Evolutionary conservation across 64 coral and sea anemone species (phyloP).

Genomic region (Actinia tenebrosa): DNA sequence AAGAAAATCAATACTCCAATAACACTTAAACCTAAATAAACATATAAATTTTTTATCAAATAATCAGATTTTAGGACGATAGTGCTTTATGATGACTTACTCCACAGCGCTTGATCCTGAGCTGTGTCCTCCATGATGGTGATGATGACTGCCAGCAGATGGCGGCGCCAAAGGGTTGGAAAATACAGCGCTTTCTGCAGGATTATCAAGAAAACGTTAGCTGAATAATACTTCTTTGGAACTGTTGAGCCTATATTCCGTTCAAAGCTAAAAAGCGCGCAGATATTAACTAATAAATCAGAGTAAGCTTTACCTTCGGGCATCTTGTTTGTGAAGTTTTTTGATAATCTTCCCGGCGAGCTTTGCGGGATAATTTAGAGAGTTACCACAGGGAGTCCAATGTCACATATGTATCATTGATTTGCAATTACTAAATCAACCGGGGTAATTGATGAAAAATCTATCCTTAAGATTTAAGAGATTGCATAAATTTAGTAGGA

Average conservation of each 20-base stretch:
- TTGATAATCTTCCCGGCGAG: not conserved
- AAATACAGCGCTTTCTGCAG: conserved; percentile 59
- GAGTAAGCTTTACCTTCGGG: conserved; percentile 38
- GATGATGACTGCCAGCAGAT: conserved; percentile 40
- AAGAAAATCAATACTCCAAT: not conserved
- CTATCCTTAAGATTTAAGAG: too few relatives aligned
- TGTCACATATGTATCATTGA: too few relatives aligned
- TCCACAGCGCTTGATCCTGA: conserved; percentile 5
- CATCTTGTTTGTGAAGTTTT: conserved; percentile 28
- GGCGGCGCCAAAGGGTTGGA: conserved; percentile 91
- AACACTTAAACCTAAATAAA: not conserved
- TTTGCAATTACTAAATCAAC: too few relatives aligned
- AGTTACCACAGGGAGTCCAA: not conserved
- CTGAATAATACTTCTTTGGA: not conserved
- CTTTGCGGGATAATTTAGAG: not conserved
- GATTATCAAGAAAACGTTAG: not conserved
- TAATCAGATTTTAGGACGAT: not conserved
- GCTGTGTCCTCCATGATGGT: conserved; percentile 14
- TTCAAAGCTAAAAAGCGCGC: not conserved
- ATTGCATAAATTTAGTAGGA: too few relatives aligned
- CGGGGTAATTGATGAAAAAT: too few relatives aligned
- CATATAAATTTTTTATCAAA: not conserved
- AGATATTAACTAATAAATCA: not conserved
- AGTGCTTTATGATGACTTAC: not conserved
- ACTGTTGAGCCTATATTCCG: not conserved